Conservation (phyloP, 2,797 vertebrate species). For the Pantherophis alleghaniensis region DNA sequence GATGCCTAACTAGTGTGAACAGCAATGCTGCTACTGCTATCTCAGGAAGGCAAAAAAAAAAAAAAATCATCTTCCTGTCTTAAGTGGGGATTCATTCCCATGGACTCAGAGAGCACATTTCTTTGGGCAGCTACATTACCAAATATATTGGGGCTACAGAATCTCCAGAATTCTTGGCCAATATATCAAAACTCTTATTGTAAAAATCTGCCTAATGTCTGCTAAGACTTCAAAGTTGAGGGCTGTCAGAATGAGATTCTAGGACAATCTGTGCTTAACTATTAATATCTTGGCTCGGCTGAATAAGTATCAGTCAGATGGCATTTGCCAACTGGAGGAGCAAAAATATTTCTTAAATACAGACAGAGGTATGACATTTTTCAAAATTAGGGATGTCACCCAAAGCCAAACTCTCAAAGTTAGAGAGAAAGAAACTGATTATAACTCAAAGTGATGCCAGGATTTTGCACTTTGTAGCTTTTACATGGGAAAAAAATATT, state of each 20-base stretch:
- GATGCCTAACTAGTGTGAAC: neutral
- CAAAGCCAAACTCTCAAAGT: neutral
- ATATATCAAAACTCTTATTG: neutral
- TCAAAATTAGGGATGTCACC: neutral
- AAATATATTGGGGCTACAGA: neutral
- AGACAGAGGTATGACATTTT: neutral
- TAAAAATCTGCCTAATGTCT: neutral
- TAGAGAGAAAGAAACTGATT: neutral
- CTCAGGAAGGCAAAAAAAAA: neutral
- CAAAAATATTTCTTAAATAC: neutral
- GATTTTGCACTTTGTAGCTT: neutral
- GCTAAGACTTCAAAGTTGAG: no score
- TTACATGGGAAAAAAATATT: neutral
- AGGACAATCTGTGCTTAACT: neutral
- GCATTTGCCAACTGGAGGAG: neutral
- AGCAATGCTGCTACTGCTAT: neutral
- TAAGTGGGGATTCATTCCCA: neutral
- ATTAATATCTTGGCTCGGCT: neutral
- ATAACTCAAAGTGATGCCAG: neutral
- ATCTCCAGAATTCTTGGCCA: neutral
- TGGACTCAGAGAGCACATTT: neutral
- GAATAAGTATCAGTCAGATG: neutral
- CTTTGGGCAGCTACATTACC: neutral
- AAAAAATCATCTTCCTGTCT: neutral
- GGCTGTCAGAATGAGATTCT: neutral